These are phyloP conservation scores for Parochlus steinenii DNA, from an alignment of 2,888 invertebrate species.

Conservation along the genomic window DNA sequence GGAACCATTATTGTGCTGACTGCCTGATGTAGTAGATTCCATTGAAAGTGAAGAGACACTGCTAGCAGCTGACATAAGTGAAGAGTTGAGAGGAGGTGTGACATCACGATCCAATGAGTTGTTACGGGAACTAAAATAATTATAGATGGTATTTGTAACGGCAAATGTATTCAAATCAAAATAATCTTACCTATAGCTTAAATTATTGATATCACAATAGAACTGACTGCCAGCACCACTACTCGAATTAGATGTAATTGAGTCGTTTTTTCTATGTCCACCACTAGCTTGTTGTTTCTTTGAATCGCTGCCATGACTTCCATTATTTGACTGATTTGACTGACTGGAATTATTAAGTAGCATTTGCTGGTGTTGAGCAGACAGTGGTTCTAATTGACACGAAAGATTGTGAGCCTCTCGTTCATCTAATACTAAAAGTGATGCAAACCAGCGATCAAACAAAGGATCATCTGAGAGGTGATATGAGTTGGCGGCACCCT, in stretches of 20 bases:
- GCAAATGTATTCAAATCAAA: background rate
- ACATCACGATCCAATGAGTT: constrained; percentile 64
- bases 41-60: constrained; percentile 48
- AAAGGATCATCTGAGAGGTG: constrained; percentile 67
- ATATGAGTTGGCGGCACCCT: constrained; percentile 83
- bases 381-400: constrained; percentile 69
- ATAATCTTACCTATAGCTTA: constrained; percentile 18
- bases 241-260: constrained; percentile 73
- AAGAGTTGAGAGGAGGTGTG: constrained; percentile 41
- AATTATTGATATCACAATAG: constrained; percentile 63
- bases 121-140: constrained; percentile 42
- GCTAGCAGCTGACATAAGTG: constrained; percentile 29
- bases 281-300: constrained; percentile 17
- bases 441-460: constrained; percentile 93
- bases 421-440: constrained; percentile 79
- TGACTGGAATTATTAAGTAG: constrained; percentile 14
- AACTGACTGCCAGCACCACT: constrained; percentile 77
- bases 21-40: constrained; percentile 59
- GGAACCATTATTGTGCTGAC: constrained; percentile 27
- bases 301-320: background rate
- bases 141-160: background rate
- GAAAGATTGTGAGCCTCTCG: constrained; percentile 80
- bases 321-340: constrained; percentile 7
- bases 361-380: too few relatives aligned
- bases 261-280: constrained; percentile 81